Percentiles rank a stretch among this genome's conserved stretches.
These are phyloP conservation scores for Lytechinus pictus DNA, from an alignment of 35 echinoderm and acorn worm genomes.

Conservation along the genomic window DNA sequence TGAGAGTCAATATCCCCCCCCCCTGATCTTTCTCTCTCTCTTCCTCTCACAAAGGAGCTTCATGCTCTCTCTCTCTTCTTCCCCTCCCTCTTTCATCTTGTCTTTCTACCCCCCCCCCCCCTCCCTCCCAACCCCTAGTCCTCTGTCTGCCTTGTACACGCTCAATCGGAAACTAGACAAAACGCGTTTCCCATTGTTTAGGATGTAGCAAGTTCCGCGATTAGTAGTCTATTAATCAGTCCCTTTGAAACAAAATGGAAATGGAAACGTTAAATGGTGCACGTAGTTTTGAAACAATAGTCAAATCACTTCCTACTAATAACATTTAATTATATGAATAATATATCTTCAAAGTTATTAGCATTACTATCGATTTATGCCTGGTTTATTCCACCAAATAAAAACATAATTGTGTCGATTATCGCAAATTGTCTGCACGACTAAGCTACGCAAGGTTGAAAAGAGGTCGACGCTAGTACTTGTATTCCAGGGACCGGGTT, in stretches of 20 bases:
- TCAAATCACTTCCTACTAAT: too few species aligned
- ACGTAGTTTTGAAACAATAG: too few species aligned
- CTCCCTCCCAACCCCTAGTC: not conserved
- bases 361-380: too few species aligned
- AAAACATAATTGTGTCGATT: too few species aligned
- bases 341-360: too few species aligned
- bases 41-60: not conserved
- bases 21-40: not conserved
- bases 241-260: not conserved
- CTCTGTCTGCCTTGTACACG: not conserved
- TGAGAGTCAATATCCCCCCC: not conserved
- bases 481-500: constrained; percentile 6
- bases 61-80: not conserved
- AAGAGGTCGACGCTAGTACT: constrained; percentile 25
- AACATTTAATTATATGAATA: too few species aligned
- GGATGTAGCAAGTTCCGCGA: constrained; percentile 40
- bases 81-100: not conserved
- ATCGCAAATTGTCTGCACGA: too few species aligned
- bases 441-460: constrained; percentile 6
- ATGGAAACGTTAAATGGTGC: too few species aligned
- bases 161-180: constrained; percentile 37
- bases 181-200: constrained; percentile 39
- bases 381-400: not conserved
- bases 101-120: not conserved
- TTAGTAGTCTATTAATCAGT: not conserved